Evolutionary conservation across 2,888 invertebrate genomes (phyloP).

Genomic region (Diplazon laetatorius): DNA sequence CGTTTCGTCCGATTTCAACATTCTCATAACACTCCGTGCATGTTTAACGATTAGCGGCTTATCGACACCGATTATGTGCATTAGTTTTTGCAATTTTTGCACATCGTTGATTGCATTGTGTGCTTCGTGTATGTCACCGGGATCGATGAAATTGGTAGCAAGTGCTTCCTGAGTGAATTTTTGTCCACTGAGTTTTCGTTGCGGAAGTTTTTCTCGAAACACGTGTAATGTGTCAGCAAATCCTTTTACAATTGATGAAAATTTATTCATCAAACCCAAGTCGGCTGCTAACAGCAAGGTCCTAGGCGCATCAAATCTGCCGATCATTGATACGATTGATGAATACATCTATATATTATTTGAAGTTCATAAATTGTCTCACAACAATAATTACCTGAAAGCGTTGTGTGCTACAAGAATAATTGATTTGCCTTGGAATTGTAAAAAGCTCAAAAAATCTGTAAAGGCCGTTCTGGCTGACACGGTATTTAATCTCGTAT

Average conservation of each 20-base stretch:
- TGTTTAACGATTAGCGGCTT: not conserved
- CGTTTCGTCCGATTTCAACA: constrained; percentile 33
- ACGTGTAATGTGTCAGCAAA: constrained; percentile 33
- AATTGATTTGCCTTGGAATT: not conserved
- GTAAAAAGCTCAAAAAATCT: constrained; percentile 9
- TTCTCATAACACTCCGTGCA: constrained; percentile 12
- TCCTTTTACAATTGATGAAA: constrained; percentile 29
- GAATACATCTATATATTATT: too few species aligned
- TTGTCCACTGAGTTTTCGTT: constrained; percentile 17
- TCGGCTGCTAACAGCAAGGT: constrained; percentile 17
- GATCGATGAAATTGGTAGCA: constrained; percentile 29
- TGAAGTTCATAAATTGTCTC: not conserved
- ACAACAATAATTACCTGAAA: constrained; percentile 6
- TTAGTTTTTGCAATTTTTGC: constrained; percentile 15
- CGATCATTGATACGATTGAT: not conserved
- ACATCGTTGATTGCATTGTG: constrained; percentile 46
- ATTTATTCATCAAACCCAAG: constrained; percentile 20
- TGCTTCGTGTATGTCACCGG: constrained; percentile 6
- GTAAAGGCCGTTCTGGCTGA: constrained; percentile 9
- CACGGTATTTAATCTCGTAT: constrained; percentile 1
- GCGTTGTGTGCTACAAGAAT: constrained; percentile 9
- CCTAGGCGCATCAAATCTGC: constrained; percentile 41
- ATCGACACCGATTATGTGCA: constrained; percentile 18
- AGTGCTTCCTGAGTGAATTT: constrained; percentile 44
- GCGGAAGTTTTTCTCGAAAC: constrained; percentile 32